A percentile compares a stretch with the other conserved stretches of the same genome.
Evolutionary conservation across 2,888 invertebrate species (phyloP).

Genomic region (Orthonevra nobilis): DNA sequence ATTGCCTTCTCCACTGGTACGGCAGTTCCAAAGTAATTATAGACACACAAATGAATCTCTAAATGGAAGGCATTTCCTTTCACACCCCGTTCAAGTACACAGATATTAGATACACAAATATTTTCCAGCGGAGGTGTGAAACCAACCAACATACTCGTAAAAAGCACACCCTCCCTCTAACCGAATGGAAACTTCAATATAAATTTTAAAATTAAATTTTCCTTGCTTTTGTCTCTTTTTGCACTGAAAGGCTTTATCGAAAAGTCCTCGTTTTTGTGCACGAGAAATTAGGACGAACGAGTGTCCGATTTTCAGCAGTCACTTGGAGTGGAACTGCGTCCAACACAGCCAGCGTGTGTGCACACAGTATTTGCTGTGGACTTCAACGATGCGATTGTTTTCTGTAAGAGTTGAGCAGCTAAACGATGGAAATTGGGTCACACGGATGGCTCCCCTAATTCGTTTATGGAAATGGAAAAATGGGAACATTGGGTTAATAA

Average conservation of each 20-base stretch:
- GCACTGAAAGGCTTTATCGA: too few relatives aligned
- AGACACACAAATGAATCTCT: conserved; percentile 29
- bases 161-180: not conserved
- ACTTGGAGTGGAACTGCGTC: too few relatives aligned
- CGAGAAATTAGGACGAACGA: conserved; percentile 9
- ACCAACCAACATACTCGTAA: not conserved
- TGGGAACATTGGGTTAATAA: conserved; percentile 43
- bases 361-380: conserved; percentile 33
- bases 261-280: conserved; percentile 14
- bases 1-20: not conserved
- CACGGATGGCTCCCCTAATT: conserved; percentile 20
- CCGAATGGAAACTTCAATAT: conserved; percentile 28
- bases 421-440: conserved; percentile 56
- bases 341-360: too few relatives aligned
- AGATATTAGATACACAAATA: conserved; percentile 10
- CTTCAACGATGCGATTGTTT: conserved; percentile 53
- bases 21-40: conserved; percentile 43
- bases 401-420: conserved; percentile 14
- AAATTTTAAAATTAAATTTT: conserved; percentile 26
- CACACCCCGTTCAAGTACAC: conserved; percentile 1
- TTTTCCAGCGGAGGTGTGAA: too few relatives aligned
- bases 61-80: conserved; percentile 31
- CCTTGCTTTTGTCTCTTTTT: not conserved
- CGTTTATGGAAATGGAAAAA: conserved; percentile 46
- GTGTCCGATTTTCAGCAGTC: not conserved